phyloP scores from a whole-genome alignment of 2,888 invertebrate species.

The Eutolmus rufibarbis region DNA sequence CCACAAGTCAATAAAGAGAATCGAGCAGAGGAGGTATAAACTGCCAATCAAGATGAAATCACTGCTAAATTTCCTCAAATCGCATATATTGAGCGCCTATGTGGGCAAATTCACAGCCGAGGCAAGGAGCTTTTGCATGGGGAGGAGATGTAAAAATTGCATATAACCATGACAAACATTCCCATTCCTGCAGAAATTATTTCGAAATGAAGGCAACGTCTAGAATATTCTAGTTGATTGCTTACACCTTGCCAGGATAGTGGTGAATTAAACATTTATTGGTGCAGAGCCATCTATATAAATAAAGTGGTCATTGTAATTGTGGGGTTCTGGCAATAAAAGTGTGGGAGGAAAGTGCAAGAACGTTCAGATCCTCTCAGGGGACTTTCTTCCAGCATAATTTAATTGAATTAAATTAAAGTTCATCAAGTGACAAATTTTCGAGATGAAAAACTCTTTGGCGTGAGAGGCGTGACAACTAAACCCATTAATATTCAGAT shows the following conservation, averaged over 20 bases:
- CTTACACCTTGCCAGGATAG: not conserved
- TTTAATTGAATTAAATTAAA: not conserved
- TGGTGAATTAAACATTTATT: not conserved
- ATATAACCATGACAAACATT: not conserved
- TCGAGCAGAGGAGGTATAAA: not conserved
- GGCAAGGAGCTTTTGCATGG: not conserved
- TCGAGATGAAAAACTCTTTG: not conserved
- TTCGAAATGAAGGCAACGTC: not conserved
- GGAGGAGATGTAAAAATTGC: not conserved
- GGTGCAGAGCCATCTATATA: not conserved
- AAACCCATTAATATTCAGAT: constrained; percentile 6
- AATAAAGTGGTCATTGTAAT: not conserved
- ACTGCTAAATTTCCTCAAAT: not conserved
- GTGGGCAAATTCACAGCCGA: not conserved
- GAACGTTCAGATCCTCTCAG: not conserved
- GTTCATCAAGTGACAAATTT: not conserved
- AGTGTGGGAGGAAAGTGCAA: not conserved
- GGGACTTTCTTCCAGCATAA: not conserved
- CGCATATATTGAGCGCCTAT: not conserved
- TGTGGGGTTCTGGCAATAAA: not conserved
- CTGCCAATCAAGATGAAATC: not conserved
- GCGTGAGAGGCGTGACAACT: not conserved
- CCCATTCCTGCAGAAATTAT: not conserved
- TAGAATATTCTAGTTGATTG: not conserved
- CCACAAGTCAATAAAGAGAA: not conserved